These are phyloP conservation scores for Gadopsis marmoratus DNA, from an alignment of 2,797 vertebrate genomes.

Conservation along the genomic window DNA sequence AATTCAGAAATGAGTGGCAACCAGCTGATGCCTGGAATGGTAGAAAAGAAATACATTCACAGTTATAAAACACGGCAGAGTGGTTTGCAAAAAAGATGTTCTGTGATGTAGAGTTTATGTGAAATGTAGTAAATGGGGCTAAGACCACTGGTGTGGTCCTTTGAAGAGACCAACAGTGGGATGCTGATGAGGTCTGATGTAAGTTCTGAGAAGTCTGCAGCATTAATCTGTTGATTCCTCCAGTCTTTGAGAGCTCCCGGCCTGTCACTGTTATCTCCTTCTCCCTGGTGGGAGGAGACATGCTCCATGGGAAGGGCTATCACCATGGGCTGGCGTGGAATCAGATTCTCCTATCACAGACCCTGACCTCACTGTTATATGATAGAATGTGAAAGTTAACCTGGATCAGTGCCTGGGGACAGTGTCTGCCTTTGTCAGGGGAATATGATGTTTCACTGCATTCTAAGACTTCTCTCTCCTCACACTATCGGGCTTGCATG, in stretches of 20 bases:
- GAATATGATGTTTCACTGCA: constrained; percentile 73
- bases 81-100: background rate
- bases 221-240: constrained; percentile 74
- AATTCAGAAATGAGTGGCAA: background rate
- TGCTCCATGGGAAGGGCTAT: constrained; percentile 67
- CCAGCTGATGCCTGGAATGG: background rate
- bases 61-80: background rate
- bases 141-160: constrained; percentile 6
- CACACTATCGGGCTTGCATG: constrained; percentile 1
- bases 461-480: constrained; percentile 49
- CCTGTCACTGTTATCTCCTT: constrained; percentile 67
- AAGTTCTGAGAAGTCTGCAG: constrained; percentile 69
- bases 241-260: constrained; percentile 42
- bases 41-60: background rate
- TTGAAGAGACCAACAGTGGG: constrained; percentile 4
- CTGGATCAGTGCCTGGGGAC: constrained; percentile 71
- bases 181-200: constrained; percentile 60
- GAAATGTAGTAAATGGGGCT: background rate
- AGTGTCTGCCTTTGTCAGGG: constrained; percentile 64
- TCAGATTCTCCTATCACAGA: constrained; percentile 71
- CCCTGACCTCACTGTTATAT: constrained; percentile 75
- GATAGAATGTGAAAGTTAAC: constrained; percentile 77
- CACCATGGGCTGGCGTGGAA: constrained; percentile 63
- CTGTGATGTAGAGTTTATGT: background rate
- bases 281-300: constrained; percentile 68